Evolutionary conservation across 92 coral and sea anemone genomes (phyloP).

Genomic region (Plumapathes pennacea): DNA sequence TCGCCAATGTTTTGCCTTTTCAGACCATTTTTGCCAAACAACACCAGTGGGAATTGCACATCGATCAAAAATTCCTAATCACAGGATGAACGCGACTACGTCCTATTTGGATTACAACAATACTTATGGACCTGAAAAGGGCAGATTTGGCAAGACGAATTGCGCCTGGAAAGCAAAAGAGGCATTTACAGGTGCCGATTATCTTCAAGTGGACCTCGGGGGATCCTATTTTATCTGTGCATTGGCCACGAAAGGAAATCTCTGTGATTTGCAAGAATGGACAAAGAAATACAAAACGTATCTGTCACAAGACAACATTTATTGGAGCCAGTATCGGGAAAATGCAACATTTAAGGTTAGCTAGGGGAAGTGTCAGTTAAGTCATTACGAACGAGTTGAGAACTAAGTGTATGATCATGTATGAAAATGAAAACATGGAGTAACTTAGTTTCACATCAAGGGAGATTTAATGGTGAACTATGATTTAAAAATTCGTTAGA

Average conservation of each 20-base stretch:
- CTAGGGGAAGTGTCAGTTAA: neutral
- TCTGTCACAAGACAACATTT: neutral
- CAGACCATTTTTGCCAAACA: too few relatives aligned
- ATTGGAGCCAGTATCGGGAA: constrained; percentile 11
- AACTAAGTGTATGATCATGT: too few relatives aligned
- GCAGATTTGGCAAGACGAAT: neutral
- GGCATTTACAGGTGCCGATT: neutral
- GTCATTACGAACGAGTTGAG: too few relatives aligned
- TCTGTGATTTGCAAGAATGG: neutral
- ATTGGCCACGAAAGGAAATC: constrained; percentile 4
- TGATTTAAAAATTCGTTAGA: too few relatives aligned
- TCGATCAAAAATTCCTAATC: neutral
- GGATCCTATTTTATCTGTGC: neutral
- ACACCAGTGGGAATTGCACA: constrained; percentile 1
- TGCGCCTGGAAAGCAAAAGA: constrained; percentile 19
- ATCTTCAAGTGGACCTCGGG: constrained; percentile 23
- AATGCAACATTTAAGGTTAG: constrained; percentile 5
- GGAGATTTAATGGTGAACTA: too few relatives aligned
- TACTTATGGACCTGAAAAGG: neutral
- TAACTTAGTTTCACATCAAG: too few relatives aligned
- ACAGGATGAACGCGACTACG: constrained; percentile 13
- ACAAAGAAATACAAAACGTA: neutral
- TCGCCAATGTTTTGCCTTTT: too few relatives aligned
- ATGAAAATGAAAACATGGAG: too few relatives aligned
- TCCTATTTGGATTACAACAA: neutral